These are phyloP conservation scores for Tinea pellionella DNA, from an alignment of 2,888 invertebrate genomes.

Conservation along the genomic window DNA sequence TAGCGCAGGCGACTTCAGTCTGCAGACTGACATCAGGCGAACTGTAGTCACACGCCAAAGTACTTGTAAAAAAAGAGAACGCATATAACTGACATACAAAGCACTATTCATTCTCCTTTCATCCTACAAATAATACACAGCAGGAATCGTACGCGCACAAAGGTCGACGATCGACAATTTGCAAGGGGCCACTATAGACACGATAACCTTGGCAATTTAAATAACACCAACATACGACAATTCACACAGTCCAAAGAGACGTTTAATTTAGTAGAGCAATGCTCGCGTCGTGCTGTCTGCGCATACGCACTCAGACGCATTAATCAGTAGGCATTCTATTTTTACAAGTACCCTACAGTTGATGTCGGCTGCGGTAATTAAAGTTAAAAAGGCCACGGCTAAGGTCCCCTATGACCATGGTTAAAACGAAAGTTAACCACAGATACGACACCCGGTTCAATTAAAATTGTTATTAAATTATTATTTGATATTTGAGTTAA, in stretches of 20 bases:
- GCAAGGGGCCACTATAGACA: slow-evolving; percentile 24
- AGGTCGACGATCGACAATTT: slow-evolving; percentile 43
- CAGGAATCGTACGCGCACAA: background rate
- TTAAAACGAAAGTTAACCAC: background rate
- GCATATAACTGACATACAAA: too few relatives aligned
- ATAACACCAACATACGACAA: background rate
- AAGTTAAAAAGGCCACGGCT: slow-evolving; percentile 47
- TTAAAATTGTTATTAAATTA: background rate
- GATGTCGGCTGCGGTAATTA: slow-evolving; percentile 33
- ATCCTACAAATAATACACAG: background rate
- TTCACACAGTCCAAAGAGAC: slow-evolving; percentile 23
- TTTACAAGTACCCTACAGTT: slow-evolving; percentile 27
- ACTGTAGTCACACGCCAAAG: too few relatives aligned
- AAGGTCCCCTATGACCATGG: slow-evolving; percentile 32
- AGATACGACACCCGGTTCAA: background rate
- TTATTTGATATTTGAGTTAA: background rate
- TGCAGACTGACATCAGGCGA: too few relatives aligned
- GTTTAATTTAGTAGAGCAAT: slow-evolving; percentile 41
- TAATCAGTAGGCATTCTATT: slow-evolving; percentile 40
- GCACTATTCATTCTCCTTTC: too few relatives aligned
- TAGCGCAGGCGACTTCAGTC: too few relatives aligned
- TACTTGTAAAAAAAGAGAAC: too few relatives aligned
- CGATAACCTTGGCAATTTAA: background rate
- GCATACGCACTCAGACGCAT: slow-evolving; percentile 25
- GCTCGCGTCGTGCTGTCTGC: slow-evolving; percentile 45